phyloP scores from a whole-genome alignment of 2,888 invertebrate genomes.

The Thymelicus lineola region DNA sequence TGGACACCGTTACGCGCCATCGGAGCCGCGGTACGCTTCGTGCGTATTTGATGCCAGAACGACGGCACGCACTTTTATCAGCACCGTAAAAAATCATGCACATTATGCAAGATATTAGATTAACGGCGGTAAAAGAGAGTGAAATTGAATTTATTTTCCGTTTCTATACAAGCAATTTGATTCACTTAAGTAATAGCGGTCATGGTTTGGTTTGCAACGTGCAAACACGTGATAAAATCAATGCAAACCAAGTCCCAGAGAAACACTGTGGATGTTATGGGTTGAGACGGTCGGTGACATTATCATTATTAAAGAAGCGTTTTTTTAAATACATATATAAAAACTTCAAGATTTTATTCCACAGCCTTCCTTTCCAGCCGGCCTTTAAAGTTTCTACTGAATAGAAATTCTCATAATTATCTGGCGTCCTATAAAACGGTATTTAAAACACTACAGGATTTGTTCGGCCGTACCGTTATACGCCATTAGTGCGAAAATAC shows the following conservation, averaged over 20 bases:
- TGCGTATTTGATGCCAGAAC: constrained; percentile 1
- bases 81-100: background rate
- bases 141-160: too few relatives aligned
- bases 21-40: background rate
- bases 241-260: too few relatives aligned
- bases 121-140: background rate
- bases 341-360: background rate
- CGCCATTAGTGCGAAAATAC: constrained; percentile 60
- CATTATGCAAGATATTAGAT: background rate
- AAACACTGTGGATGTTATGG: too few relatives aligned
- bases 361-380: background rate
- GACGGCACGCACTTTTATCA: constrained; percentile 3
- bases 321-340: too few relatives aligned
- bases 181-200: too few relatives aligned
- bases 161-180: too few relatives aligned
- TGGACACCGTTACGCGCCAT: constrained; percentile 20
- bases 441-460: constrained; percentile 5
- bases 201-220: too few relatives aligned
- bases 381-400: background rate
- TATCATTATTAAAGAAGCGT: too few relatives aligned
- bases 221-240: too few relatives aligned
- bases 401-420: constrained; percentile 21
- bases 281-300: too few relatives aligned
- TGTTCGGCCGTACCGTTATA: constrained; percentile 53
- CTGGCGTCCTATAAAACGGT: constrained; percentile 7